Evolutionary conservation across 2,888 invertebrate genomes (phyloP).

Genomic region (Ametastegia equiseti): DNA sequence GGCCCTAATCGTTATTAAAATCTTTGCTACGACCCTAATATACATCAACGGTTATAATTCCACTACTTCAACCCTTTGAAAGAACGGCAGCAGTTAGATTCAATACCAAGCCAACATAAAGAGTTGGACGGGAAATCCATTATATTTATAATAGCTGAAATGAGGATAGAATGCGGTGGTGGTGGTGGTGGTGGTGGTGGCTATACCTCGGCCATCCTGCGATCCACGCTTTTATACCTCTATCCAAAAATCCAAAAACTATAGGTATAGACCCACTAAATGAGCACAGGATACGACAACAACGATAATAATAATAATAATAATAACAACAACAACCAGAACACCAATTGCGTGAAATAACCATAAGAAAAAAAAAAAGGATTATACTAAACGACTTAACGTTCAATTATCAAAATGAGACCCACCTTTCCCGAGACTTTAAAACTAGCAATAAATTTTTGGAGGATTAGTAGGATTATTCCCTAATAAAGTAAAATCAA

Average conservation of each 20-base stretch:
- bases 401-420: background rate
- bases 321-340: background rate
- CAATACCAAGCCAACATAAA: conserved; percentile 16
- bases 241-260: background rate
- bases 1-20: background rate
- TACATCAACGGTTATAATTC: background rate
- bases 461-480: background rate
- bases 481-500: background rate
- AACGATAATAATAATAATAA: background rate
- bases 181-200: background rate
- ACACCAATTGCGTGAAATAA: background rate
- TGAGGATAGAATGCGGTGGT: background rate
- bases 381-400: background rate
- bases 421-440: background rate
- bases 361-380: background rate
- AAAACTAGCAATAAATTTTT: background rate
- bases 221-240: background rate
- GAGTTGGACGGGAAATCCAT: background rate
- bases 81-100: conserved; percentile 21
- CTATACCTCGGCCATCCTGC: background rate
- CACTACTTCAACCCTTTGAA: background rate
- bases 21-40: background rate
- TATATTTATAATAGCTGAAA: background rate
- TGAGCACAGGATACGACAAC: background rate
- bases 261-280: background rate